Evolutionary conservation across 2,797 vertebrate species (phyloP).

Genomic region (Galagoides demidoff): DNA sequence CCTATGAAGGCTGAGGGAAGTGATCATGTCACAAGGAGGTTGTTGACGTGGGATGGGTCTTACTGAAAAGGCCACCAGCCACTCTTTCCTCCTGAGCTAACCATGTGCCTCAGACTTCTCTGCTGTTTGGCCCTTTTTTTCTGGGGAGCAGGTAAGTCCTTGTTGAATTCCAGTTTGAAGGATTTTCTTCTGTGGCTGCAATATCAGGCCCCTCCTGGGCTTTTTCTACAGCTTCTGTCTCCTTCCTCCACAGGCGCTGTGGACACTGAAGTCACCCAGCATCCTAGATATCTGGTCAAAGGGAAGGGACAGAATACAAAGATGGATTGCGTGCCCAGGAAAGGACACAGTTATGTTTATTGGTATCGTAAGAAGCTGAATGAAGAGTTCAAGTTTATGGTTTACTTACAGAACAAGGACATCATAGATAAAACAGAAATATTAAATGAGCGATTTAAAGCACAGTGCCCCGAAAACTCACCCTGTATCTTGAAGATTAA

Average conservation of each 20-base stretch:
- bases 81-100: too few relatives aligned
- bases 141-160: constrained; percentile 38
- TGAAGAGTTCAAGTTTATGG: constrained; percentile 53
- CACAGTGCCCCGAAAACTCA: fast-evolving
- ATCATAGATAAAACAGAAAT: fast-evolving
- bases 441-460: background rate
- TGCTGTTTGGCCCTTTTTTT: background rate
- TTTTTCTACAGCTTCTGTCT: background rate
- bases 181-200: background rate
- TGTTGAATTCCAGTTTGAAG: background rate
- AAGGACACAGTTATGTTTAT: background rate
- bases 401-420: background rate
- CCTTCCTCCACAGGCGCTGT: constrained; percentile 27
- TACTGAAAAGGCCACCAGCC: background rate
- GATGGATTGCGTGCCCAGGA: background rate
- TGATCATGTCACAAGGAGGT: background rate
- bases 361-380: constrained; percentile 80
- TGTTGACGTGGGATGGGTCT: background rate
- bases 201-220: background rate
- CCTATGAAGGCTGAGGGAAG: background rate
- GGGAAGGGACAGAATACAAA: constrained; percentile 49
- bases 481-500: constrained; percentile 39
- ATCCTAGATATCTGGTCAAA: constrained; percentile 49
- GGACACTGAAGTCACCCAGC: constrained; percentile 72
- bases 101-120: background rate